Conservation (phyloP, 2,888 invertebrate species). For the Tiliacea citrago region DNA sequence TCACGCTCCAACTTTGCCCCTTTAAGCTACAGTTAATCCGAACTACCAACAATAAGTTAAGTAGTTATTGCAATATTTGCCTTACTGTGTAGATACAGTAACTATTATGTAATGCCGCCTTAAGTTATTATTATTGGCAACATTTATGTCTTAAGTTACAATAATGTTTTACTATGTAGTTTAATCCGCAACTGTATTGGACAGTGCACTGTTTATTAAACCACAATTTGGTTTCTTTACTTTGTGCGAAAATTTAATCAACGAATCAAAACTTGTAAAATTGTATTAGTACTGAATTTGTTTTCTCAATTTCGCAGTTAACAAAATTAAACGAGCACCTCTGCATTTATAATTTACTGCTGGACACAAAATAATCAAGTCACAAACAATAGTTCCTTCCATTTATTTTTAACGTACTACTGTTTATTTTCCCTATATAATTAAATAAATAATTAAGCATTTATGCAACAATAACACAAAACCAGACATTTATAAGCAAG, state of each 20-base stretch:
- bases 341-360: not conserved
- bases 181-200: conserved; percentile 12
- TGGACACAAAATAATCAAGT: not conserved
- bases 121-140: conserved; percentile 15
- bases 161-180: not conserved
- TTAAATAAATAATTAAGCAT: too few species aligned
- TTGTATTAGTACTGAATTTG: not conserved
- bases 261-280: not conserved
- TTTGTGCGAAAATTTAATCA: not conserved
- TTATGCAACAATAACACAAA: not conserved
- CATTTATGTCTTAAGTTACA: conserved; percentile 20
- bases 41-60: conserved; percentile 20
- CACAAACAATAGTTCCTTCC: not conserved
- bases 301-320: not conserved
- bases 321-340: not conserved
- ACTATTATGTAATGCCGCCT: conserved; percentile 21
- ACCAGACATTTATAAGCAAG: not conserved
- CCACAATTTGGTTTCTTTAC: not conserved
- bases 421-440: too few species aligned
- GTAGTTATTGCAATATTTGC: conserved; percentile 45
- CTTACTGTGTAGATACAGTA: conserved; percentile 11
- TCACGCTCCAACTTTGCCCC: not conserved
- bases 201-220: not conserved
- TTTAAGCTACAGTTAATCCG: conserved; percentile 21
- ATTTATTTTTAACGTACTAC: too few species aligned